Base-by-base conservation (phyloP, 2,797 vertebrate genomes). In the Gephyroberyx darwinii region DNA sequence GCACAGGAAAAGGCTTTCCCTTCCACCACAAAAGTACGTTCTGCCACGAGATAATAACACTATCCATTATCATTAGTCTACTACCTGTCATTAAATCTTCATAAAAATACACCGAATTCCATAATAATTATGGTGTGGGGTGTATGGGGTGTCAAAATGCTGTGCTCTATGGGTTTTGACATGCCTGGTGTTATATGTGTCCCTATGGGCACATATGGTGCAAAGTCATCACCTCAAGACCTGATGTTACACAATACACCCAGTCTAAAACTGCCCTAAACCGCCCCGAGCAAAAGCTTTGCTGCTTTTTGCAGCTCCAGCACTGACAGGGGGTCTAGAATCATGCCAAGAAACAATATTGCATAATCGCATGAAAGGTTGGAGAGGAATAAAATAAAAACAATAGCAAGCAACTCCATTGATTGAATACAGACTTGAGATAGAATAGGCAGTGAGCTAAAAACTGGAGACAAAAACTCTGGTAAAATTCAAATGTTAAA, bases 161-260 rank as follows among this genome's bases (percentile, higher is more conserved):
- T 2, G 14, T 55, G 37, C 48, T 70, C 20, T n/a, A 50, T 39
- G 71, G 45, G 33, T 61, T 67, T 66, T 37, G 71, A 47, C 69
- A 65, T 47, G 68, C n/a, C 52, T 59, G 48, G 26, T 26, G 26
- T 78, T 75, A 71, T 69, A 76, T 37, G 43, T 47, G 71, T 77
- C 65, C 74, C 58, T 77, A 19, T n/a, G 16, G 69, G 47, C 33
- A 45, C 19, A 37, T 52, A 62, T 62, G 61, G 56, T 74, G 68
- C 66, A 9, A 56, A 72, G 51, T 75, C 60, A 78, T 80, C 33
- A 70, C 55, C 53, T 79, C 30, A 81, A 69, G 62, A 82, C 37
- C 65, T 61, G 14, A 61, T 54, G 69, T 89, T 86, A 58, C 82
- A 72, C 83, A 90, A 88, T 74, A 64, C 54, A 22, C 60, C 43